Base-by-base conservation (phyloP, 2,113 vertebrate genomes). In the Grus americana region DNA sequence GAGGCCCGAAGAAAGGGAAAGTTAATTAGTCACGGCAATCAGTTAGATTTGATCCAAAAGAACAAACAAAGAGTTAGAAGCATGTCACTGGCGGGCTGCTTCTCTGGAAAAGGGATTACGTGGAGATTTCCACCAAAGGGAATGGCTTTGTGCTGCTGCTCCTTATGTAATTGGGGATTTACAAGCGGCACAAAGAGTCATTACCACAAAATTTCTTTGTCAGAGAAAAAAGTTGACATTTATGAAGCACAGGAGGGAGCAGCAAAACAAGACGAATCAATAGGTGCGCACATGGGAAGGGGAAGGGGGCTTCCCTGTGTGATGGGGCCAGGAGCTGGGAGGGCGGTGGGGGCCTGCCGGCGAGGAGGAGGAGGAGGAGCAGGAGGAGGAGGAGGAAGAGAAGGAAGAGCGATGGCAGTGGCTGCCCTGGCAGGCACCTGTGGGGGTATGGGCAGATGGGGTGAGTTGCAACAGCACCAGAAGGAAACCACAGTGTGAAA, bases 21-120 rank as follows among this genome's bases (percentile, higher is more conserved):
- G 97, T 98, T 98, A 98, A 98, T 98, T 98, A 98, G 97, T 97
- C 96, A 96, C 93, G 84, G 97, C 97, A 98, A 98, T 98, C 97
- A 97, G 97, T 97, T 97, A 98, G 97, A 98, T 98, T 96, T 97
- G 97, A 98, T 98, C 97, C 97, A 97, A 97, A 96, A 95, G 97
- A 98, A 96, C 96, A 97, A 98, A 98, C 97, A 97, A 97, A 97
- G 97, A 96, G 96, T 97, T 97, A 96, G 97, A 95, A 96, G 97
- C 93, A 44, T 97, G 97, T 97, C 97, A 97, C 96, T 97, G 95
- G 95, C 95, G 50, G 96, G 97, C 96, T 95, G 97, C 96, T 97
- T 91, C 96, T 97, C 97, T 79, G 96, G 97, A 97, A 98, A 98
- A 97, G 96, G 97, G 97, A 98, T 98, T 98, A 98, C 88, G 92